These are phyloP conservation scores for Barypeithes pellucidus DNA, from an alignment of 2,888 invertebrate species.

Conservation along the genomic window DNA sequence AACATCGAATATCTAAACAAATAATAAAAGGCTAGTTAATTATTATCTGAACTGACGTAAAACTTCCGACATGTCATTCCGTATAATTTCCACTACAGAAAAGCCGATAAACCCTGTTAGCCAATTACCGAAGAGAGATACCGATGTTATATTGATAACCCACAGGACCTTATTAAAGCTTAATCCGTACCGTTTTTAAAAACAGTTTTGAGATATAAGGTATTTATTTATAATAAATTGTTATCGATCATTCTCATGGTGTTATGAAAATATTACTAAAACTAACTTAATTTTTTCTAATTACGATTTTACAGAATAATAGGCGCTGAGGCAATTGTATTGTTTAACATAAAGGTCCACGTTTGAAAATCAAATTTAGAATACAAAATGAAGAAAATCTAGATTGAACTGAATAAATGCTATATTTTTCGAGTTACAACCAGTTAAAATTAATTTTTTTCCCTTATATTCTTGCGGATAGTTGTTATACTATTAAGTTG, in stretches of 20 bases:
- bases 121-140: constrained; percentile 10
- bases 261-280: too few species aligned
- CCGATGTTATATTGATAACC: constrained; percentile 8
- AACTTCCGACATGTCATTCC: constrained; percentile 12
- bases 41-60: constrained; percentile 12
- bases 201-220: neutral
- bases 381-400: too few species aligned
- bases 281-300: too few species aligned
- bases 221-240: neutral
- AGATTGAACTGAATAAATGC: too few species aligned
- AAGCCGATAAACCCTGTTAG: constrained; percentile 20
- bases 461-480: too few species aligned
- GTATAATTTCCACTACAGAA: constrained; percentile 12
- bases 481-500: too few species aligned
- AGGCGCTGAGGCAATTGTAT: too few species aligned
- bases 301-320: too few species aligned
- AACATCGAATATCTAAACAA: constrained; percentile 11
- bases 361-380: too few species aligned
- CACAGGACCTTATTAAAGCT: constrained; percentile 4
- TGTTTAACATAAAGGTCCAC: too few species aligned
- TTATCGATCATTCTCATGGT: neutral
- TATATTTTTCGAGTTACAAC: too few species aligned
- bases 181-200: constrained; percentile 11
- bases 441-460: too few species aligned
- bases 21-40: neutral